phyloP scores from a whole-genome alignment of 2,113 vertebrate species.

The Aramus guarauna region DNA sequence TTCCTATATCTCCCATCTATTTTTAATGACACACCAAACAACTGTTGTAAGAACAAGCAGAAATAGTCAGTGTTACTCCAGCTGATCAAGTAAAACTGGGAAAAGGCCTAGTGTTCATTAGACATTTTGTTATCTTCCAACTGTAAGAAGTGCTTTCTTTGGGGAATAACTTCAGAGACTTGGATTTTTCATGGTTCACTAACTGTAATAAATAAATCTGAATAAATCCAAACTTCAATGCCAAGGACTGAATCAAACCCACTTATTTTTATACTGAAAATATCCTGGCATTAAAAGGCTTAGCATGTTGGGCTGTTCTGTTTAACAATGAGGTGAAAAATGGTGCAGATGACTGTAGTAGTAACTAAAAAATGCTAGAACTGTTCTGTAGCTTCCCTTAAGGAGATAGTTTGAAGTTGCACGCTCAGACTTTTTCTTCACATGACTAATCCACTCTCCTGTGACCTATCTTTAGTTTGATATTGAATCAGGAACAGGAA shows the following conservation, averaged over 20 bases:
- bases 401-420: constrained; percentile 33
- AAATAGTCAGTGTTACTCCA: neutral
- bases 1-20: neutral
- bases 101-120: neutral
- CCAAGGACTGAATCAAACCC: neutral
- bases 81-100: neutral
- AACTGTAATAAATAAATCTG: constrained; percentile 65
- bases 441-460: constrained; percentile 82
- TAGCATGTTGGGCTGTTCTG: neutral
- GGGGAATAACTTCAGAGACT: constrained; percentile 15
- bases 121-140: neutral
- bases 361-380: neutral
- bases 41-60: neutral
- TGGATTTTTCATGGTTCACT: constrained; percentile 50
- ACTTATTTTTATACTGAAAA: constrained; percentile 28
- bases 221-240: constrained; percentile 37
- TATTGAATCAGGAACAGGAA: constrained; percentile 76
- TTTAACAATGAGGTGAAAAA: constrained; percentile 28
- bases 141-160: constrained; percentile 7
- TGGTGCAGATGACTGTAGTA: neutral
- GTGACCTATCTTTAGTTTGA: constrained; percentile 90
- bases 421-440: constrained; percentile 67
- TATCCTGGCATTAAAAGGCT: constrained; percentile 27
- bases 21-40: neutral
- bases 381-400: neutral